Evolutionary conservation across 2,797 vertebrate species (phyloP).

Genomic region (Garrulus glandarius): DNA sequence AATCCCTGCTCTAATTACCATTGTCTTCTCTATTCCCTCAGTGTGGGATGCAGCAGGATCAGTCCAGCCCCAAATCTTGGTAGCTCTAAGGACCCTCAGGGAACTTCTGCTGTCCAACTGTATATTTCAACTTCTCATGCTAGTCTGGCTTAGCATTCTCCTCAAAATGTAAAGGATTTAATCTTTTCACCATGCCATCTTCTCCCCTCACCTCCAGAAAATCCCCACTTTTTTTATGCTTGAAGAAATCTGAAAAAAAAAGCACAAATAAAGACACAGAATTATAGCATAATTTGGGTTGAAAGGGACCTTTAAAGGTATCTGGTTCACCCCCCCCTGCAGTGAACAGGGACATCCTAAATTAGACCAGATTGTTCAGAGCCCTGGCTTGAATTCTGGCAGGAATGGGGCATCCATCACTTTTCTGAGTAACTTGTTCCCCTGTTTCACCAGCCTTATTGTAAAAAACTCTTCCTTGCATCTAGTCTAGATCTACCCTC

Average conservation of each 20-base stretch:
- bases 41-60: background rate
- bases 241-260: background rate
- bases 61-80: background rate
- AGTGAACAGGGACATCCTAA: background rate
- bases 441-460: background rate
- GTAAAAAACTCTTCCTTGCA: background rate
- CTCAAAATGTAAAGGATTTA: background rate
- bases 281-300: background rate
- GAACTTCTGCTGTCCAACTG: background rate
- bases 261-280: background rate
- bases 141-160: background rate
- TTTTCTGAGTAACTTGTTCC: background rate
- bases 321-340: rapidly evolving
- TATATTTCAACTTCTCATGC: background rate
- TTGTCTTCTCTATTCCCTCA: background rate
- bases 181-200: rapidly evolving
- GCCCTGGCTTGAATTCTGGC: background rate
- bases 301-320: background rate
- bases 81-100: background rate
- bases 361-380: background rate
- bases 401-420: too few relatives aligned
- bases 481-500: background rate
- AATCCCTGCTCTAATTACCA: background rate
- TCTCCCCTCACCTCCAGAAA: background rate
- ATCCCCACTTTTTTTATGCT: background rate